phyloP scores from a whole-genome alignment of 1,140 invertebrate species.

The Zophobas morio region DNA sequence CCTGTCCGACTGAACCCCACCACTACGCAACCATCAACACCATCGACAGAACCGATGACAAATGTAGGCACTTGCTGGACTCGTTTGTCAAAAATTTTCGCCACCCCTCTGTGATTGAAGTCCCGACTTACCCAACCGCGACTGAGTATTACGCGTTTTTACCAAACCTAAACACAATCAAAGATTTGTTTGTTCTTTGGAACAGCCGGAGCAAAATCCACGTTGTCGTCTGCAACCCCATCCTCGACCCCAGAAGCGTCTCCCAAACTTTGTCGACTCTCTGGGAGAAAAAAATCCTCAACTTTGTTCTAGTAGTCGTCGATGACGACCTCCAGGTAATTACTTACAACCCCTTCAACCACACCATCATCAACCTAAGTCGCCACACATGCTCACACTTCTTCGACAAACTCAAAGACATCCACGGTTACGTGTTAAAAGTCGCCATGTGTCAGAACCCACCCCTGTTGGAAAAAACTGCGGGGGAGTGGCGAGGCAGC shows the following conservation, averaged over 20 bases:
- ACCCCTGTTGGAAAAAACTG: not conserved
- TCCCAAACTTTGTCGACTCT: not conserved
- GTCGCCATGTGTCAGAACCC: constrained; percentile 13
- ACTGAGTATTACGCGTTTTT: constrained; percentile 1
- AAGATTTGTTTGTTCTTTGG: not conserved
- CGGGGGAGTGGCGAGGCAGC: not conserved
- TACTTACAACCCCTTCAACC: not conserved
- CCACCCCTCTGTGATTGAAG: not conserved
- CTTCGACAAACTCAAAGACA: constrained; percentile 5
- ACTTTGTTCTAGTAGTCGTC: not conserved
- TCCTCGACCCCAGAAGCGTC: not conserved
- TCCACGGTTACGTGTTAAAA: not conserved
- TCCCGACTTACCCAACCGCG: not conserved
- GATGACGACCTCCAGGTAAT: not conserved
- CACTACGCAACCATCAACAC: not conserved
- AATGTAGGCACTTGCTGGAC: not conserved
- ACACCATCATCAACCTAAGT: too few species aligned
- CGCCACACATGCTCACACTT: not conserved
- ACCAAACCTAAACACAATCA: not conserved
- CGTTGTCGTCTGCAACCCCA: not conserved
- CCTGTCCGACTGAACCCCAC: not conserved
- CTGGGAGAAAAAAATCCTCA: not conserved
- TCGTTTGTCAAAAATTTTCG: not conserved
- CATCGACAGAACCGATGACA: constrained; percentile 1
- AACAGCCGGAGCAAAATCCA: not conserved